Percentiles rank a stretch among this genome's conserved stretches.
Conservation (phyloP, 2,888 invertebrate genomes). For the Abrostola tripartita region DNA sequence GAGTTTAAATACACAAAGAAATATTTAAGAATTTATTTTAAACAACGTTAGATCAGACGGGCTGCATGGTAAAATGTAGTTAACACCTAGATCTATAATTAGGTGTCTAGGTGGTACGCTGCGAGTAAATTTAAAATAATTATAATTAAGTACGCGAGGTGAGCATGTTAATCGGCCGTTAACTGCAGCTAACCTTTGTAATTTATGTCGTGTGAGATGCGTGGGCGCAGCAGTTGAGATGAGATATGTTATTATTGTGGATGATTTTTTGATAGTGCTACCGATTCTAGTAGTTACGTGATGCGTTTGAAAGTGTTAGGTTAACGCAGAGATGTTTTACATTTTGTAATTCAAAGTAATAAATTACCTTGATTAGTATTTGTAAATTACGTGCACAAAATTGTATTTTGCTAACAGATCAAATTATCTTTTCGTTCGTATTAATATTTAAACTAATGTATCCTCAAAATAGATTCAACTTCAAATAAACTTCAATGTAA, state of each 20-base stretch:
- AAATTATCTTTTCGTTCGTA: too few species aligned
- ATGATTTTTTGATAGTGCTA: slow-evolving; percentile 7
- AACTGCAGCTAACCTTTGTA: slow-evolving; percentile 44
- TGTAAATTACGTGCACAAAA: too few species aligned
- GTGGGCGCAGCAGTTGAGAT: slow-evolving; percentile 22
- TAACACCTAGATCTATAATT: slow-evolving; percentile 57
- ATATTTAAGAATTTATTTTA: slow-evolving; percentile 21
- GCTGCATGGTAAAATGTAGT: slow-evolving; percentile 31
- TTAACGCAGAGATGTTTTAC: too few species aligned
- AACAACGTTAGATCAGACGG: slow-evolving; percentile 22
- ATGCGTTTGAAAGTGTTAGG: too few species aligned
- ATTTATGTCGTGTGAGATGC: slow-evolving; percentile 40
- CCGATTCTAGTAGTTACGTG: neutral
- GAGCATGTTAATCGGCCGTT: slow-evolving; percentile 45
- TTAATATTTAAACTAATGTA: too few species aligned
- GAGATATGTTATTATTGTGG: slow-evolving; percentile 17
- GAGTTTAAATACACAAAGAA: slow-evolving; percentile 38
- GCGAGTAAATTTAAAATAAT: slow-evolving; percentile 61
- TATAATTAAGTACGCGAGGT: slow-evolving; percentile 44
- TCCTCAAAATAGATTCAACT: too few species aligned
- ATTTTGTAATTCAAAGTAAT: too few species aligned
- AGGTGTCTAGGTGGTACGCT: slow-evolving; percentile 57
- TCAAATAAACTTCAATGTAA: too few species aligned
- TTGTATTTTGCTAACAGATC: too few species aligned
- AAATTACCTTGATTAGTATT: too few species aligned